These are phyloP conservation scores for Patella pellucida DNA, from an alignment of 2,888 invertebrate species.

Conservation along the genomic window DNA sequence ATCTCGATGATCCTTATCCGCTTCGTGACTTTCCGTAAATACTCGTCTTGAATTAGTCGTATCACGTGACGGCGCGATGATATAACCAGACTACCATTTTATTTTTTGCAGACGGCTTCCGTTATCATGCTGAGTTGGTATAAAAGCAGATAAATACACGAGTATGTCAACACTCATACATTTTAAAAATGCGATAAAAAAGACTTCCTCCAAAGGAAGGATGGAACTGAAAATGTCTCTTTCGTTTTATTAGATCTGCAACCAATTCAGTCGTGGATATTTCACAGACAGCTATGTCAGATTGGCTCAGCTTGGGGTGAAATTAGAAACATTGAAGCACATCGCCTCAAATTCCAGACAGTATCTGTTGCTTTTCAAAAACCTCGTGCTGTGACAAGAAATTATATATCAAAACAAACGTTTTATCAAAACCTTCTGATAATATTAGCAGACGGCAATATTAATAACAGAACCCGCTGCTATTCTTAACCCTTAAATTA, in stretches of 20 bases:
- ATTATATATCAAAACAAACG: conserved; percentile 10
- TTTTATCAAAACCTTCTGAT: conserved; percentile 5
- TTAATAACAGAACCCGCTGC: too few relatives aligned
- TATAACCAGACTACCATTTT: not conserved
- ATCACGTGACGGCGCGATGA: not conserved
- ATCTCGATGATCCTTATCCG: too few relatives aligned
- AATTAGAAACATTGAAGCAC: conserved; percentile 1
- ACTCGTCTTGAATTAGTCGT: too few relatives aligned
- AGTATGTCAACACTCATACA: too few relatives aligned
- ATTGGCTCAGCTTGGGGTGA: not conserved
- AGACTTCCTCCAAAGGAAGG: too few relatives aligned
- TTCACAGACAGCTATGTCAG: not conserved
- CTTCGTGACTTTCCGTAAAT: too few relatives aligned
- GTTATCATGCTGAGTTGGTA: not conserved
- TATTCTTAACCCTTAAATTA: too few relatives aligned
- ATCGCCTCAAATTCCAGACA: conserved; percentile 5
- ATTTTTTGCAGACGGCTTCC: conserved; percentile 6
- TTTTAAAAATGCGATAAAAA: too few relatives aligned
- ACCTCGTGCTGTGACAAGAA: conserved; percentile 9
- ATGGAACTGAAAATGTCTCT: too few relatives aligned
- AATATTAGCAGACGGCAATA: not conserved
- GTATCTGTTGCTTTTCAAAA: conserved; percentile 10
- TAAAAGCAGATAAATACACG: too few relatives aligned
- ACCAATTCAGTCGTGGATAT: too few relatives aligned
- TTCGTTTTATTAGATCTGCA: too few relatives aligned